Percentiles rank a stretch among this genome's conserved stretches.
These are phyloP conservation scores for Bubo scandiacus DNA, from an alignment of 2,113 vertebrate genomes.

Conservation along the genomic window DNA sequence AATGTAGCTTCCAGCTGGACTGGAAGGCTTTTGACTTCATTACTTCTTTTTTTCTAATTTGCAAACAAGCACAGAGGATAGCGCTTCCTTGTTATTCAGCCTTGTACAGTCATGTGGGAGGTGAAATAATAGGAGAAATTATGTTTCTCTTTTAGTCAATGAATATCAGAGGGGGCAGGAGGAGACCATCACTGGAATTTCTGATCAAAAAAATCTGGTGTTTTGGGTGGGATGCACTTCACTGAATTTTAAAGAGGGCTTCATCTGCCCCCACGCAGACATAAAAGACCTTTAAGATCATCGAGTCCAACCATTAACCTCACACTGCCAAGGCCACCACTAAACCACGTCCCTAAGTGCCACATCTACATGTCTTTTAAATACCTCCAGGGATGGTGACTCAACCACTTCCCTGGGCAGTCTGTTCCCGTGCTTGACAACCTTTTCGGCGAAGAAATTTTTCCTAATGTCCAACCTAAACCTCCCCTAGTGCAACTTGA, in stretches of 20 bases:
- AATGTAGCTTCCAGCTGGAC: not conserved
- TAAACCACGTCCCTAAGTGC: not conserved
- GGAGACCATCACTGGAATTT: not conserved
- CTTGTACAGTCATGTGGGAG: not conserved
- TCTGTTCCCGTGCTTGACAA: not conserved
- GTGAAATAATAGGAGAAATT: not conserved
- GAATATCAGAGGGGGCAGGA: not conserved
- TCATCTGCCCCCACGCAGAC: not conserved
- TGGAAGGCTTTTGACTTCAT: not conserved
- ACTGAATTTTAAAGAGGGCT: not conserved
- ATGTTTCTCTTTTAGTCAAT: not conserved
- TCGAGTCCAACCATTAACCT: rapidly evolving
- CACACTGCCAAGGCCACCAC: not conserved
- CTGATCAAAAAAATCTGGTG: not conserved
- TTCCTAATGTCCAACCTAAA: rapidly evolving
- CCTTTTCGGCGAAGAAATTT: not conserved
- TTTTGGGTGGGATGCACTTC: not conserved
- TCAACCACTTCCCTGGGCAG: not conserved
- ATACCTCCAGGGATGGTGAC: not conserved
- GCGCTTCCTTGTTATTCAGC: not conserved
- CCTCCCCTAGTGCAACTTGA: not conserved
- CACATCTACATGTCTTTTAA: rapidly evolving
- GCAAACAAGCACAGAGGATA: not conserved
- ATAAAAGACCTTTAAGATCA: not conserved
- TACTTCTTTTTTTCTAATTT: not conserved